Percentiles rank a stretch among this genome's conserved stretches.
phyloP scores from a whole-genome alignment of 2,888 invertebrate species.

The Apamea epomidion region DNA sequence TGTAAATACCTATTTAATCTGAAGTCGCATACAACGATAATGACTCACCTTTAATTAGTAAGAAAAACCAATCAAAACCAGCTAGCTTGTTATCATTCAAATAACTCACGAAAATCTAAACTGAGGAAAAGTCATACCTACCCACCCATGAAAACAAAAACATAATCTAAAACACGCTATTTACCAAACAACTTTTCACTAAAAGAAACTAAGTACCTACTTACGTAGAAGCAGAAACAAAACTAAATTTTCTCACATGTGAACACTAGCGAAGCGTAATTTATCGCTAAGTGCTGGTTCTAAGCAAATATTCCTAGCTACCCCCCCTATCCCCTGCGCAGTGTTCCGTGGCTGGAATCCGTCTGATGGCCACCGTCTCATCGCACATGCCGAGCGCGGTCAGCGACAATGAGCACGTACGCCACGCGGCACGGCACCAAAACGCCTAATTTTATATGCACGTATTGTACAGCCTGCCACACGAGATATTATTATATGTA shows the following conservation, averaged over 20 bases:
- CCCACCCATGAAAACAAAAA: too few relatives aligned
- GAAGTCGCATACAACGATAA: too few relatives aligned
- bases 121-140: too few relatives aligned
- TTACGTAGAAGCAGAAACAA: neutral
- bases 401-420: conserved; percentile 45
- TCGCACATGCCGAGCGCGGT: conserved; percentile 22
- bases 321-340: neutral
- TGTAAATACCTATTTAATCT: too few relatives aligned
- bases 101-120: too few relatives aligned
- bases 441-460: conserved; percentile 36
- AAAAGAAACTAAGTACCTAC: neutral
- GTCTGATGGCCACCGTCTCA: neutral
- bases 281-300: neutral
- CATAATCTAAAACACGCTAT: neutral
- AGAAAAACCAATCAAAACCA: too few relatives aligned
- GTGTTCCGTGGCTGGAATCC: neutral
- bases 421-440: neutral
- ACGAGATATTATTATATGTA: conserved; percentile 42
- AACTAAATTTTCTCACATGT: conserved; percentile 12
- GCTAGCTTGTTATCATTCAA: too few relatives aligned
- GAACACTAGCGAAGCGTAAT: neutral
- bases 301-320: conserved; percentile 13
- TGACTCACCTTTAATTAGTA: too few relatives aligned
- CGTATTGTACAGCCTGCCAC: conserved; percentile 11
- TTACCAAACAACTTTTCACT: neutral